Evolutionary conservation across 2,797 vertebrate genomes (phyloP), one percentile per base, ranked within the genome.

Genomic region (Mus minutoides): DNA sequence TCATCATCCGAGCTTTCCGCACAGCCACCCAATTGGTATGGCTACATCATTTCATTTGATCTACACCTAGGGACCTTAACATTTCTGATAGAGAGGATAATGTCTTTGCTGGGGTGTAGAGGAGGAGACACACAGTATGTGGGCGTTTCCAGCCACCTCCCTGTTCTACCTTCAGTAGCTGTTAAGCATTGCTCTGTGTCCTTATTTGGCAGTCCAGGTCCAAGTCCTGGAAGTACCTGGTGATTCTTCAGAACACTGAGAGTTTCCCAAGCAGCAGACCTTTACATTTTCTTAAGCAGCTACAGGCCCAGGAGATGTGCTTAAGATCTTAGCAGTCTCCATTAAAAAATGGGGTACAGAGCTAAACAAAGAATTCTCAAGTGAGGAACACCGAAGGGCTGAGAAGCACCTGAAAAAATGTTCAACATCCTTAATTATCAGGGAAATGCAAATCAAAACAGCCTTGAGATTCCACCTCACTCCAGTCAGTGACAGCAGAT

Each of bases 1-100:
- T 99, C 98, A 99, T 99, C 99, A 99, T 99, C 98, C 99, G 99
- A 16, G 99, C 99, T 0, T 99, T 99, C 98, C 99, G 99, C 97
- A 99, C 97, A 0, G 99, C 99, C 76, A 99, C 99, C 0, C 98
- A 99, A 92, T 98, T 99, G 95, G 99, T 99, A 97, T 96, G 98
- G 40, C 13, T n/a, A 2, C 0, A 12, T 26, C 19, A 12, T 31
- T 19, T 80, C 34, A 58, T 0, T 0, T n/a, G 29, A 11, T 12
- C 0, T 8, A 58, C 31, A 52, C 40, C 43, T 37, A 34, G 58
- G 69, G 0, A 0, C 21, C 34, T 78, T 86, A 16, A 8, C 26
- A 3, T 49, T 91, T 86, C 69, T 94, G 56, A 58, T 90, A 73
- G 17, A 54, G 34, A 60, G 77, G 62, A 16, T n/a, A 26, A 21